Evolutionary conservation across 2,888 invertebrate genomes (phyloP), one percentile per base, ranked within the genome.

Genomic region (Nomada hirtipes): DNA sequence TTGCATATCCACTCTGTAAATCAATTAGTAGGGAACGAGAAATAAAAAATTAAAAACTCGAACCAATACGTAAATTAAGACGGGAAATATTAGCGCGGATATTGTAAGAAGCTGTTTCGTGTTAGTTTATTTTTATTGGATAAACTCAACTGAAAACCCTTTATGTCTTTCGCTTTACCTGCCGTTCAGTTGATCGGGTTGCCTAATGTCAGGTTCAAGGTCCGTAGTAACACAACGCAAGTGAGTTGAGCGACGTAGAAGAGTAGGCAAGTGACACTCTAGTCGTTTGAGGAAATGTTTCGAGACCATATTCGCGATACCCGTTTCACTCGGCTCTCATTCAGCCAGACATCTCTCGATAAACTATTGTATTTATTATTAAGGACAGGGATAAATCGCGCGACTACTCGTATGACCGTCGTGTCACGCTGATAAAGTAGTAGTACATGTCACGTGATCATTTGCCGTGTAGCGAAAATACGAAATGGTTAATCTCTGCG

Each of bases 291-390:
- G 20, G 0, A 86, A 63, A 47, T 64, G 63, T 9, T 26, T 87
- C 57, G 83, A 72, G 26, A 76, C 77, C 88, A 88, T 88, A 15
- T 4, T 79, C 44, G 55, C 70, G 29, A 47, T 74, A 80, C 76
- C 18, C 67, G 57, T 59, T 29, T 36, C 50, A 47, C 29, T 59
- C 47, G 36, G 1, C 61, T 53, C 36, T 72, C 13, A 61, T 20
- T 42, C 69, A 65, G 69, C 55, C 44, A 29, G 63, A 59, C 83
- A 86, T 85, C 85, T 68, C 72, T 67, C 72, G 78, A 20, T 52
- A 61, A 59, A 86, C 83, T 83, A 71, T 36, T 60, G n/a, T 26
- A 60, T 60, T 42, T 55, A 67, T 64, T 57, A 11, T 64, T 53
- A 47, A 29, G 47, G 59, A 55, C 11, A n/a, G 26, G 61, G 29